Evolutionary conservation across 2,113 vertebrate species (phyloP).

Genomic region (Phalacrocorax carbo): DNA sequence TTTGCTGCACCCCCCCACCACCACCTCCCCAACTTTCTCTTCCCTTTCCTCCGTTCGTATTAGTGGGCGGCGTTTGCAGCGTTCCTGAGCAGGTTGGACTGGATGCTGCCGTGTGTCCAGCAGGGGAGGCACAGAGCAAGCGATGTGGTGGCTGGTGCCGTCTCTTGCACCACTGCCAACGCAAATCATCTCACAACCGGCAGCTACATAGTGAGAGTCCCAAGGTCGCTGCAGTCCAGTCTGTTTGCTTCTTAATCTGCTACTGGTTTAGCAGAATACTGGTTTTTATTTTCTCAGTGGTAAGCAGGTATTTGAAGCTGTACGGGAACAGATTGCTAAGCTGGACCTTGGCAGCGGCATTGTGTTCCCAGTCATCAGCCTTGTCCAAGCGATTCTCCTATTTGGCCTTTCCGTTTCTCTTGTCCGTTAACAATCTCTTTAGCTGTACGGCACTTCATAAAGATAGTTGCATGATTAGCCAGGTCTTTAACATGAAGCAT

Average conservation of each 20-base stretch:
- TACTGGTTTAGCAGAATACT: constrained; percentile 2
- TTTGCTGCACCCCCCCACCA: not conserved
- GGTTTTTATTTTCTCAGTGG: constrained; percentile 16
- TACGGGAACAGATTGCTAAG: constrained; percentile 2
- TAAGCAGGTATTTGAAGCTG: constrained; percentile 42
- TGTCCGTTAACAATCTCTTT: not conserved
- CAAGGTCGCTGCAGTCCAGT: not conserved
- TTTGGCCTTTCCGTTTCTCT: not conserved
- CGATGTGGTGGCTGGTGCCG: rapidly evolving
- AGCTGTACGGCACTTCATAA: not conserved
- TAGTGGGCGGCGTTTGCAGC: not conserved
- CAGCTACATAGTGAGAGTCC: not conserved
- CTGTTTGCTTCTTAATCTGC: constrained; percentile 49
- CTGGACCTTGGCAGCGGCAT: not conserved
- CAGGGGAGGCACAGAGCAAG: constrained; percentile 65
- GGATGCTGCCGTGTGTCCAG: not conserved
- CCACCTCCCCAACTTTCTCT: not conserved
- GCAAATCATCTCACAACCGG: not conserved
- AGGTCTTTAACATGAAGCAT: not conserved
- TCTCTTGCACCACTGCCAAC: not conserved
- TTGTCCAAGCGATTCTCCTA: not conserved
- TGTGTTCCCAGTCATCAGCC: not conserved
- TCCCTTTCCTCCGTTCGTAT: not conserved
- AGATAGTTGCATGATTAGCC: not conserved
- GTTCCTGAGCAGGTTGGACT: not conserved